phyloP scores from a whole-genome alignment of 2,113 vertebrate species.

The Rhinogobius similis region DNA sequence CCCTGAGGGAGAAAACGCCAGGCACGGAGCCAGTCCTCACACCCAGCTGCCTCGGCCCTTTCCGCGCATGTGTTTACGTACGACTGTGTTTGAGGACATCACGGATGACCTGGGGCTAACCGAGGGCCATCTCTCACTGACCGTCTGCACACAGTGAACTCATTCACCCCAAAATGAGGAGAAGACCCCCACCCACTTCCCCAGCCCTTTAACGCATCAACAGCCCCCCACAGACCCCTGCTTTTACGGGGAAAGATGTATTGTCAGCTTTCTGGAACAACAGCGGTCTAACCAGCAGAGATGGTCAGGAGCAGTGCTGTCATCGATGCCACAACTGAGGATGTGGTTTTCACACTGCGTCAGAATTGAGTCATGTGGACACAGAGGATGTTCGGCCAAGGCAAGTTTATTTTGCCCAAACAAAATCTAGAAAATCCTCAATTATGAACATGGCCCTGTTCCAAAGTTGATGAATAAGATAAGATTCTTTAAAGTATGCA shows the following conservation, averaged over 20 bases:
- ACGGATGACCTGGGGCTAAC: conserved; percentile 40
- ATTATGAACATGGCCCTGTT: too few relatives aligned
- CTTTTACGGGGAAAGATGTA: conserved; percentile 19
- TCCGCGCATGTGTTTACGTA: conserved; percentile 38
- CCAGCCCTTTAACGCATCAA: conserved; percentile 19
- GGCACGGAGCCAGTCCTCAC: conserved; percentile 60
- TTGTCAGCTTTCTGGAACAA: conserved; percentile 70
- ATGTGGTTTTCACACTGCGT: conserved; percentile 40
- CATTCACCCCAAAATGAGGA: conserved; percentile 36
- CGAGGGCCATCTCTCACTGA: conserved; percentile 27
- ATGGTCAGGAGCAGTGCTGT: conserved; percentile 22
- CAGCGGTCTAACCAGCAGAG: conserved; percentile 42
- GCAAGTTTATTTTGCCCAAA: background rate
- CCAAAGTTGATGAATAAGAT: too few relatives aligned
- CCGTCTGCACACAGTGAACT: conserved; percentile 39
- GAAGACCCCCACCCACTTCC: conserved; percentile 32
- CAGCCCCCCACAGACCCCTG: conserved; percentile 25
- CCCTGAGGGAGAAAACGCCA: conserved; percentile 48
- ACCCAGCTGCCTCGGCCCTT: conserved; percentile 52
- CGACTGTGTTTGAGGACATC: conserved; percentile 44
- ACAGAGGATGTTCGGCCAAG: conserved; percentile 12
- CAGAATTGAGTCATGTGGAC: conserved; percentile 21
- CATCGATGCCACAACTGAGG: conserved; percentile 42
- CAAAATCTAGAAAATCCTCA: too few relatives aligned
- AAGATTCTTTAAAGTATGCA: too few relatives aligned